Evolutionary conservation across 2,888 invertebrate species (phyloP).

Genomic region (Idaea straminata): DNA sequence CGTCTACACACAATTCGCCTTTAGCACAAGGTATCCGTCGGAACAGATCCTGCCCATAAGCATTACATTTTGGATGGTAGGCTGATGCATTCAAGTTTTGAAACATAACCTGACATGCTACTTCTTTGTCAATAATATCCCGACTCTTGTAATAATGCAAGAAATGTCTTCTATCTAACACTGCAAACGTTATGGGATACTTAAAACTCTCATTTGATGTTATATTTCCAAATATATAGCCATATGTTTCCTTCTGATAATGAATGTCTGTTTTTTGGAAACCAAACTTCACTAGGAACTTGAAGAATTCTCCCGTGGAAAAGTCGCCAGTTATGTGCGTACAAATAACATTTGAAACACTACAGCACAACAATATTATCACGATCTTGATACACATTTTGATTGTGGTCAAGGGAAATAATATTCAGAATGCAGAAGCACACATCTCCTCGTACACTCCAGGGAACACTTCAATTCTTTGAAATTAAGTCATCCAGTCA

Average conservation of each 20-base stretch:
- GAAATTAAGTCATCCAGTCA: neutral
- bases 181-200: conserved; percentile 90
- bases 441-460: neutral
- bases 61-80: conserved; percentile 91
- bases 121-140: conserved; percentile 80
- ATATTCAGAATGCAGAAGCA: neutral
- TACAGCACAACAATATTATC: conserved; percentile 49
- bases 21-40: conserved; percentile 91
- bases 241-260: conserved; percentile 91
- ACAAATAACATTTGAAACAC: conserved; percentile 47
- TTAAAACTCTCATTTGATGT: conserved; percentile 85
- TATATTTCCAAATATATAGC: conserved; percentile 97
- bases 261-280: conserved; percentile 97
- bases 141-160: conserved; percentile 93
- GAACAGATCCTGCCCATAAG: conserved; percentile 87
- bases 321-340: conserved; percentile 70
- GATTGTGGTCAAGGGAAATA: conserved; percentile 22
- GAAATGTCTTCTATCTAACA: conserved; percentile 93
- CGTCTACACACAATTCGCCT: conserved; percentile 90
- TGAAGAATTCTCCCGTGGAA: conserved; percentile 86
- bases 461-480: neutral
- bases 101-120: conserved; percentile 93
- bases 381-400: conserved; percentile 58
- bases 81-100: conserved; percentile 89
- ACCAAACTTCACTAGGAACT: conserved; percentile 96